These are phyloP conservation scores for Pachymerium ferrugineum DNA, from an alignment of 2,888 invertebrate genomes.

Conservation along the genomic window DNA sequence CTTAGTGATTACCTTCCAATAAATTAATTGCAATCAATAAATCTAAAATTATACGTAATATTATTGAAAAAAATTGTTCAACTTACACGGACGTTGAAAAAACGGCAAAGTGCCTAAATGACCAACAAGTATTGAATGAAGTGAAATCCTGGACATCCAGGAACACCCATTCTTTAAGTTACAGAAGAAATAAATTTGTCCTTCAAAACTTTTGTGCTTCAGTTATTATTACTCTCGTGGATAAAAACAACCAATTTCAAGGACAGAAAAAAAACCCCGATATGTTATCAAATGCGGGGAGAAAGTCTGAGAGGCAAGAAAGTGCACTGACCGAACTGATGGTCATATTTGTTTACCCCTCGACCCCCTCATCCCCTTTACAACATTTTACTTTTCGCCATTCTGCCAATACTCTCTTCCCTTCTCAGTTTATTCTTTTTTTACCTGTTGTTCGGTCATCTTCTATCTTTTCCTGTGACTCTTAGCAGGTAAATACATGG, in stretches of 20 bases:
- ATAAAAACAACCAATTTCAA: constrained; percentile 11
- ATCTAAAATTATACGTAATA: too few species aligned
- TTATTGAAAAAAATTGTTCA: too few species aligned
- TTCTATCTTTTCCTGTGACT: neutral
- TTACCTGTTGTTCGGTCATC: neutral
- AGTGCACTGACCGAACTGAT: constrained; percentile 19
- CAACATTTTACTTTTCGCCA: too few species aligned
- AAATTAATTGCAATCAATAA: too few species aligned
- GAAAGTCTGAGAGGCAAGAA: constrained; percentile 17
- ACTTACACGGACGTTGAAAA: too few species aligned
- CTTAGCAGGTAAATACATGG: neutral
- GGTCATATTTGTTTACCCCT: constrained; percentile 21
- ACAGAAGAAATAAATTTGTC: too few species aligned
- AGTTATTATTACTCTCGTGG: constrained; percentile 19
- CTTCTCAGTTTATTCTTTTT: neutral
- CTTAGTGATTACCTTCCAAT: too few species aligned
- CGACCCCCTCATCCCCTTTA: neutral
- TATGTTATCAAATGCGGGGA: constrained; percentile 9
- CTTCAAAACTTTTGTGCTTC: neutral
- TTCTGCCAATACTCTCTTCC: neutral
- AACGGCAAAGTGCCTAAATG: too few species aligned
- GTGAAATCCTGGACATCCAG: neutral
- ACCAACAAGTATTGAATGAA: too few species aligned
- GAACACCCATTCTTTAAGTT: constrained; percentile 23
- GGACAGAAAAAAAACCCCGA: neutral